Conservation (phyloP, 2,888 invertebrate genomes). For the Rhagophthalmus giganteus region DNA sequence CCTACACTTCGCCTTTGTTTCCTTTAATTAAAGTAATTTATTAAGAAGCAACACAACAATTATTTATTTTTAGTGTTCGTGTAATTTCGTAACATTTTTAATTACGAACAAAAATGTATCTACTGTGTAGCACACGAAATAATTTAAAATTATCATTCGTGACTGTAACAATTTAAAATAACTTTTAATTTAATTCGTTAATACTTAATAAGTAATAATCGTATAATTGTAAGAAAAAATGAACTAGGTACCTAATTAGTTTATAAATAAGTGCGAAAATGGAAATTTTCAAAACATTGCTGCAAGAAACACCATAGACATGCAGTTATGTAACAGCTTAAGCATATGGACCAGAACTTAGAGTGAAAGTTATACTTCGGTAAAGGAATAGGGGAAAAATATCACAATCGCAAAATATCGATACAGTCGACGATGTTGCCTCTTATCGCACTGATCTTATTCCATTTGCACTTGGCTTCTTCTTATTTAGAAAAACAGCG, state of each 20-base stretch:
- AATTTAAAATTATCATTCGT: too few species aligned
- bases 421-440: slow-evolving; percentile 41
- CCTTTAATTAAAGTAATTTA: too few species aligned
- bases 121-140: too few species aligned
- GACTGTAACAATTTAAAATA: too few species aligned
- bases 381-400: slow-evolving; percentile 33
- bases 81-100: too few species aligned
- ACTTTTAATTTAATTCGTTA: too few species aligned
- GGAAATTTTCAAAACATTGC: background rate
- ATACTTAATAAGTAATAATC: too few species aligned
- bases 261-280: background rate
- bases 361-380: slow-evolving; percentile 44
- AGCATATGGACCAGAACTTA: slow-evolving; percentile 37
- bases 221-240: background rate
- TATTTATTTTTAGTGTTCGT: too few species aligned
- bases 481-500: slow-evolving; percentile 44
- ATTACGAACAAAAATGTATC: too few species aligned
- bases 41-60: too few species aligned
- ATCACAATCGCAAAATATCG: slow-evolving; percentile 21
- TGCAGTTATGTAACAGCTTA: slow-evolving; percentile 15
- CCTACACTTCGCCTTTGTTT: too few species aligned
- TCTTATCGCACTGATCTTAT: slow-evolving; percentile 37
- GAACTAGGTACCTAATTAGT: background rate
- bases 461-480: slow-evolving; percentile 32
- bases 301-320: slow-evolving; percentile 1